Percentiles rank a stretch among this genome's conserved stretches.
These are phyloP conservation scores for Pantelozetes paolii DNA, from an alignment of 2,888 invertebrate species.

Conservation along the genomic window DNA sequence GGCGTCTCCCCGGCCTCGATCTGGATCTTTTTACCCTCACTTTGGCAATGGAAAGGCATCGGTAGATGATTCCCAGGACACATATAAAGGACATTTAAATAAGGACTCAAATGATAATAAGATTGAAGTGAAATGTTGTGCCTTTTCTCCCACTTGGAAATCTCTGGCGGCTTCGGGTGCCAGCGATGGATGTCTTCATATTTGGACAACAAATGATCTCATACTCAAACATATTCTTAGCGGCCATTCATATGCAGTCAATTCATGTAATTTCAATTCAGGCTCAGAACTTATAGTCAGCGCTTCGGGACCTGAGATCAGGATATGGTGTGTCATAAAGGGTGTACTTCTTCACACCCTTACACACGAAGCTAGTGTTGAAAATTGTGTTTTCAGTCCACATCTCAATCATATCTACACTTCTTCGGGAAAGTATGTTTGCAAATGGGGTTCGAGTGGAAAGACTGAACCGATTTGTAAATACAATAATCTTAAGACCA, in stretches of 20 bases:
- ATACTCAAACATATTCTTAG: neutral
- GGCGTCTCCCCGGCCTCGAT: slow-evolving; percentile 15
- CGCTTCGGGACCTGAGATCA: neutral
- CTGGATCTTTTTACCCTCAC: slow-evolving; percentile 14
- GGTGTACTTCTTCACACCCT: neutral
- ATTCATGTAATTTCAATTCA: neutral
- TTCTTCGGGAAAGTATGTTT: slow-evolving; percentile 11
- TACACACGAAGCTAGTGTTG: neutral
- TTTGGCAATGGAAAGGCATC: neutral
- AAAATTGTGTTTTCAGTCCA: neutral
- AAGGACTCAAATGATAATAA: neutral
- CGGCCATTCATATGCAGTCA: neutral
- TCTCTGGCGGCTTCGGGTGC: neutral
- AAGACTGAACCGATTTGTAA: neutral
- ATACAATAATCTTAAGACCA: slow-evolving; percentile 13
- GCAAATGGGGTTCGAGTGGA: neutral
- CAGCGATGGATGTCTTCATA: neutral
- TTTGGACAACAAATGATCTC: neutral
- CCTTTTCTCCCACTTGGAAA: slow-evolving; percentile 34
- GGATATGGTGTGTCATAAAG: neutral
- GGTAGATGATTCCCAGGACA: neutral
- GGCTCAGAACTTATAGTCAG: neutral
- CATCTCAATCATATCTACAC: neutral
- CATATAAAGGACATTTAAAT: neutral
- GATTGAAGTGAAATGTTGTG: slow-evolving; percentile 33